Percentiles rank a stretch among this genome's conserved stretches.
These are phyloP conservation scores for Aplochiton taeniatus DNA, from an alignment of 2,797 vertebrate genomes.

Conservation along the genomic window DNA sequence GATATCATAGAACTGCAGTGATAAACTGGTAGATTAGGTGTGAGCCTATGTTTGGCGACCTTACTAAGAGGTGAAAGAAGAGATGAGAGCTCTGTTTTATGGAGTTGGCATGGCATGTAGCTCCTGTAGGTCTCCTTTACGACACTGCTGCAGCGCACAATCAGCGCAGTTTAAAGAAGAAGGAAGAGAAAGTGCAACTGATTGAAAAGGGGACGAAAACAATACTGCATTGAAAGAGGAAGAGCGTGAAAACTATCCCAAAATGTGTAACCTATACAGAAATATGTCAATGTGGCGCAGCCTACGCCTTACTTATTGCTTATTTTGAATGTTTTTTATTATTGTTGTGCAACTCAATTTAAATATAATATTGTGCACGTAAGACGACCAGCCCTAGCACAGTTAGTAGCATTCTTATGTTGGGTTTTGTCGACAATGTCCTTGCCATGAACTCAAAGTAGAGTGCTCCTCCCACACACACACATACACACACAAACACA, in stretches of 20 bases:
- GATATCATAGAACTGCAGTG: conserved; percentile 39
- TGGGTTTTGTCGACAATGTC: conserved; percentile 9
- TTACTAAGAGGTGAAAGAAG: neutral
- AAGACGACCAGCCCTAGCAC: neutral
- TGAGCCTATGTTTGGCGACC: neutral
- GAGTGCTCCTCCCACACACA: neutral
- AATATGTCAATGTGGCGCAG: too few species aligned
- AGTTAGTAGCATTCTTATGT: neutral
- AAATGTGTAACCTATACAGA: too few species aligned
- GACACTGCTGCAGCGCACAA: conserved; percentile 57
- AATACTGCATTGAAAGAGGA: conserved; percentile 2
- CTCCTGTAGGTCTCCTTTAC: too few species aligned
- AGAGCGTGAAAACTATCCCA: too few species aligned
- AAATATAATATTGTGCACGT: too few species aligned
- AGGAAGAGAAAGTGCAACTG: conserved; percentile 33
- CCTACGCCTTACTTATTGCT: too few species aligned
- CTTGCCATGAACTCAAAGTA: conserved; percentile 18
- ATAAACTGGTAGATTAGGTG: conserved; percentile 30
- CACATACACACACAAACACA: neutral
- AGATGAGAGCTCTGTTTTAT: conserved; percentile 18
- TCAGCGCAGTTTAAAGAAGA: conserved; percentile 41
- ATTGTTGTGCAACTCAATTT: too few species aligned
- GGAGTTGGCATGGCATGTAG: neutral
- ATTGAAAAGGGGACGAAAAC: conserved; percentile 26
- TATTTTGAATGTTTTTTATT: too few species aligned